A percentile compares a stretch with the other conserved stretches of the same genome.
Evolutionary conservation across 2,113 vertebrate species (phyloP).

Genomic region (Ictalurus punctatus): DNA sequence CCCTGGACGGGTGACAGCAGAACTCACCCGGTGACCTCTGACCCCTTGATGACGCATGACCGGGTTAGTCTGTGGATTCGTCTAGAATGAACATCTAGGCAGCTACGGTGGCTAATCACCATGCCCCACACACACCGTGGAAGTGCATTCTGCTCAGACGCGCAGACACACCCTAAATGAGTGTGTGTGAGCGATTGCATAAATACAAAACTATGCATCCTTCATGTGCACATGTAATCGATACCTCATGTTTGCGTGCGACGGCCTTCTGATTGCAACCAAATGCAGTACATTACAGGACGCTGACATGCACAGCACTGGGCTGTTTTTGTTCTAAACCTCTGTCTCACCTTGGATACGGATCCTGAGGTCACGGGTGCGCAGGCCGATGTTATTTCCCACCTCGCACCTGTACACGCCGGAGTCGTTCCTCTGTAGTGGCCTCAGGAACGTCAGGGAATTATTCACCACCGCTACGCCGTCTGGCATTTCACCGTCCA

Average conservation of each 20-base stretch:
- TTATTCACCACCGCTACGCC: slow-evolving; percentile 86
- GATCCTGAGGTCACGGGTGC: slow-evolving; percentile 87
- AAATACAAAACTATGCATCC: slow-evolving; percentile 14
- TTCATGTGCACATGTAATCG: neutral
- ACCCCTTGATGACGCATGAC: neutral
- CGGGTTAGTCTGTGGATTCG: slow-evolving; percentile 12
- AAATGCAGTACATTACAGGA: slow-evolving; percentile 3
- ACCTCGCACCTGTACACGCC: slow-evolving; percentile 94
- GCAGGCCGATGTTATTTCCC: slow-evolving; percentile 88
- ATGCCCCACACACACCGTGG: slow-evolving; percentile 14
- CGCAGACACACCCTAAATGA: neutral
- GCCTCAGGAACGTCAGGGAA: slow-evolving; percentile 87
- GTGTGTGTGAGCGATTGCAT: slow-evolving; percentile 3
- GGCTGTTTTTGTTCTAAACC: slow-evolving; percentile 31
- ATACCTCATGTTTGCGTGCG: slow-evolving; percentile 10
- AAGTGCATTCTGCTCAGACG: slow-evolving; percentile 31
- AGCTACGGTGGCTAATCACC: slow-evolving; percentile 57
- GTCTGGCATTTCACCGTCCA: slow-evolving; percentile 89
- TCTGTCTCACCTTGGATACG: slow-evolving; percentile 87
- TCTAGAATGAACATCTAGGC: slow-evolving; percentile 63
- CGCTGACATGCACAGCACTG: neutral
- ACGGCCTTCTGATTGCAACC: slow-evolving; percentile 26
- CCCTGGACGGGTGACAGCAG: neutral
- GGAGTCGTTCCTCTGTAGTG: slow-evolving; percentile 89
- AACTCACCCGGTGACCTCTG: neutral